Conservation (phyloP, 1,140 invertebrate genomes). For the Bombyx mandarina region DNA sequence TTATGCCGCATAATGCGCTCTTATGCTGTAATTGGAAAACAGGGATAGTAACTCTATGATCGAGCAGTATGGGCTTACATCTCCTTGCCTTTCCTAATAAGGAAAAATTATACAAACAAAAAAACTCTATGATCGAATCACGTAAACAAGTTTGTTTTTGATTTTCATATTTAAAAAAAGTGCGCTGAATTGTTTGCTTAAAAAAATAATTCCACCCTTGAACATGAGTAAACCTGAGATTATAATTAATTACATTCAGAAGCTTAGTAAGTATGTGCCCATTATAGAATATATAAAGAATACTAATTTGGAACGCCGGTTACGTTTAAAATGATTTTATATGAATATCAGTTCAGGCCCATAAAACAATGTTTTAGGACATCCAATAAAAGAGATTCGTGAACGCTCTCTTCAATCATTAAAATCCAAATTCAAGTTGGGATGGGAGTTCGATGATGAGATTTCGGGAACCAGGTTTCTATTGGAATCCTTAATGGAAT, state of each 20-base stretch:
- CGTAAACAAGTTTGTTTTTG: not conserved
- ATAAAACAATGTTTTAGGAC: constrained; percentile 23
- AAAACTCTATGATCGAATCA: not conserved
- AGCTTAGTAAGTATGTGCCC: constrained; percentile 33
- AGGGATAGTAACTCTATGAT: too few relatives aligned
- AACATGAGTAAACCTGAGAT: constrained; percentile 20
- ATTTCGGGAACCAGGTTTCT: constrained; percentile 37
- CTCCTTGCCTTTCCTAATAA: too few relatives aligned
- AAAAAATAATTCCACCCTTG: too few relatives aligned
- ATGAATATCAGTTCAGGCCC: not conserved
- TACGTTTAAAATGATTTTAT: not conserved
- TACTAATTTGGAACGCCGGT: not conserved
- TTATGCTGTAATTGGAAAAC: too few relatives aligned
- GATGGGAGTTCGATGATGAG: constrained; percentile 55
- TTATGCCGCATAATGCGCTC: too few relatives aligned
- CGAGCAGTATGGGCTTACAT: too few relatives aligned
- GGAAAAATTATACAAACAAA: too few relatives aligned
- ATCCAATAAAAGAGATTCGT: constrained; percentile 57
- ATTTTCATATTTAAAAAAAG: not conserved
- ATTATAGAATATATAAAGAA: not conserved
- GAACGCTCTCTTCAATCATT: constrained; percentile 47
- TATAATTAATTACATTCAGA: constrained; percentile 40
- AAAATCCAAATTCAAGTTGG: constrained; percentile 40
- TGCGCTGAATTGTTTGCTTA: not conserved
- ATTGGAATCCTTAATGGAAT: constrained; percentile 38